phyloP scores from a whole-genome alignment of 2,888 invertebrate genomes.

The Leptopterna dolabrata region DNA sequence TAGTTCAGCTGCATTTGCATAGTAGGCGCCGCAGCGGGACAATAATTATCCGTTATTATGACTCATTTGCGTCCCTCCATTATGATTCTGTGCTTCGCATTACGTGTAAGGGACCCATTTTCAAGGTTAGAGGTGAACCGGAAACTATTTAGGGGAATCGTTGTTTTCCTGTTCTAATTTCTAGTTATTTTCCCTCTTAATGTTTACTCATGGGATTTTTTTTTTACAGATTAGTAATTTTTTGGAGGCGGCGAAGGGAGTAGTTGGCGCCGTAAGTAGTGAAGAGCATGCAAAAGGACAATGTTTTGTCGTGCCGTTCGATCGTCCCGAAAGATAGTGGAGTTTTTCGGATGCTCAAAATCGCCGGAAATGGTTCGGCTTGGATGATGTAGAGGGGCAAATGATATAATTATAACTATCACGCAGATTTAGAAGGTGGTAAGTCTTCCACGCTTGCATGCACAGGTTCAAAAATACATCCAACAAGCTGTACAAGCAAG shows the following conservation, averaged over 20 bases:
- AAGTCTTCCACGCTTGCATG: too few species aligned
- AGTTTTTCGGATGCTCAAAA: background rate
- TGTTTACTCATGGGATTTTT: background rate
- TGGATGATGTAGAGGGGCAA: too few species aligned
- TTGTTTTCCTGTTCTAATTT: background rate
- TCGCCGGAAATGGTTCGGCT: too few species aligned
- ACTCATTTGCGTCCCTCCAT: conserved; percentile 11
- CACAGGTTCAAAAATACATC: too few species aligned
- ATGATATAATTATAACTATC: too few species aligned
- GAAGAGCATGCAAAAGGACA: background rate
- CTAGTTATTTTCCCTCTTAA: background rate
- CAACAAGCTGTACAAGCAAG: too few species aligned
- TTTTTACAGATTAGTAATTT: background rate
- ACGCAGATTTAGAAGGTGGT: too few species aligned
- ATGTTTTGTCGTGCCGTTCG: background rate
- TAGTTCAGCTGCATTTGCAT: background rate
- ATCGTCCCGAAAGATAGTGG: background rate
- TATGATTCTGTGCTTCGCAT: background rate
- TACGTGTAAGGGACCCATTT: background rate
- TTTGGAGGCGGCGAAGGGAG: background rate
- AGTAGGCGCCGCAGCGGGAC: background rate
- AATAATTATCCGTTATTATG: conserved; percentile 35
- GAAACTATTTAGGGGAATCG: background rate
- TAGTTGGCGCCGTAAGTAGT: background rate
- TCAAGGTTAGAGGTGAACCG: conserved; percentile 16